Conservation (phyloP, 2,113 vertebrate species). For the Phoxinus phoxinus region DNA sequence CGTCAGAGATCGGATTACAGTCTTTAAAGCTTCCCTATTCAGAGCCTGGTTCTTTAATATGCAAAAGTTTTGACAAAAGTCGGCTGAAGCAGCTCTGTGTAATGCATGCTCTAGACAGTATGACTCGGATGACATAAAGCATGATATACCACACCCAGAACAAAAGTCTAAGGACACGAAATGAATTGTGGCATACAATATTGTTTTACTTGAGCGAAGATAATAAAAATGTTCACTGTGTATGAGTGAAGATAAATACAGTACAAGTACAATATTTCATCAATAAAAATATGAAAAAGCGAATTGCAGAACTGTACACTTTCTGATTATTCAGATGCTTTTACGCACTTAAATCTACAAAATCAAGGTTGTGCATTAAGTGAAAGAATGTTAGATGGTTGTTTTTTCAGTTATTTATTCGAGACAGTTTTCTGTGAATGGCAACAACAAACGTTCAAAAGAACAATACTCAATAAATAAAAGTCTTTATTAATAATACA, state of each 20-base stretch:
- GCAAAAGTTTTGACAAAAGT: constrained; percentile 39
- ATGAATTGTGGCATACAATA: not conserved
- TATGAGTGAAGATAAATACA: not conserved
- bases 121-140: constrained; percentile 43
- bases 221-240: not conserved
- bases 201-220: constrained; percentile 23
- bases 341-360: too few relatives aligned
- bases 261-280: too few relatives aligned
- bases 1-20: constrained; percentile 54
- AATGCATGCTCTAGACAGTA: constrained; percentile 15
- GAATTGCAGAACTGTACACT: too few relatives aligned
- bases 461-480: too few relatives aligned
- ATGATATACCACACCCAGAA: constrained; percentile 18
- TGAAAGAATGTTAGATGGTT: too few relatives aligned
- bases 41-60: constrained; percentile 46
- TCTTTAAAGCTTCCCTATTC: constrained; percentile 35
- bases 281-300: too few relatives aligned
- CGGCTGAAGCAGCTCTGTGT: constrained; percentile 26
- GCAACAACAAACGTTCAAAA: too few relatives aligned
- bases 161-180: constrained; percentile 6
- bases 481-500: too few relatives aligned
- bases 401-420: too few relatives aligned
- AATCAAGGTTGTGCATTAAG: too few relatives aligned
- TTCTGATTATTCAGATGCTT: too few relatives aligned
- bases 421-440: too few relatives aligned